phyloP scores from a whole-genome alignment of 1,140 invertebrate genomes.

The Drosophila biarmipes region DNA sequence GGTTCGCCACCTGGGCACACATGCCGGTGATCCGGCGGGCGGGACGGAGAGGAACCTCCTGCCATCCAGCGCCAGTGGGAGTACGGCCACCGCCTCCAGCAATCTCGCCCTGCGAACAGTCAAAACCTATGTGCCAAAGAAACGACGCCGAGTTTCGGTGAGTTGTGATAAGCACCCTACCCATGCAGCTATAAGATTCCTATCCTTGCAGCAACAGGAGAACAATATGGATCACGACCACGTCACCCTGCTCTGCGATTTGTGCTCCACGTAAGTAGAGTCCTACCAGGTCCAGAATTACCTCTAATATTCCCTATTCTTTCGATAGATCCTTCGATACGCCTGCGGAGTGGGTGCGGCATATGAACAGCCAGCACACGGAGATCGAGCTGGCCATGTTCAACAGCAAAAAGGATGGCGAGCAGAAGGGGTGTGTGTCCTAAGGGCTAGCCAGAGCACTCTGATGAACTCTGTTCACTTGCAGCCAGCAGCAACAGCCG shows the following conservation, averaged over 20 bases:
- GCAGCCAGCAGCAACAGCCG: conserved; percentile 47
- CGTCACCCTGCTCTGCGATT: conserved; percentile 87
- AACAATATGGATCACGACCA: conserved; percentile 82
- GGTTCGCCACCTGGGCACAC: conserved; percentile 92
- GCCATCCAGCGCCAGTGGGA: conserved; percentile 37
- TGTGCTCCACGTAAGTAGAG: conserved; percentile 89
- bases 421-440: conserved; percentile 77
- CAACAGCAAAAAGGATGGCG: conserved; percentile 87
- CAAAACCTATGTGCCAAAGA: conserved; percentile 86
- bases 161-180: conserved; percentile 6
- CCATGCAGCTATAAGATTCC: neutral
- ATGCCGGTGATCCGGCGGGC: conserved; percentile 84
- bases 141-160: conserved; percentile 86
- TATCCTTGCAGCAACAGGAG: conserved; percentile 73
- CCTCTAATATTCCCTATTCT: neutral
- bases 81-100: conserved; percentile 43
- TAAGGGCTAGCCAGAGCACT: conserved; percentile 43
- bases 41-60: conserved; percentile 16
- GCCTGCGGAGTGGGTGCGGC: conserved; percentile 93
- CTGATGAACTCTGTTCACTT: conserved; percentile 72
- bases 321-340: conserved; percentile 87
- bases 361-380: conserved; percentile 92
- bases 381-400: conserved; percentile 92
- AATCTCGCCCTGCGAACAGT: conserved; percentile 84
- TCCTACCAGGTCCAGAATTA: too few species aligned